Conservation (phyloP, 2,113 vertebrate species). For the Puffinus mauretanicus region DNA sequence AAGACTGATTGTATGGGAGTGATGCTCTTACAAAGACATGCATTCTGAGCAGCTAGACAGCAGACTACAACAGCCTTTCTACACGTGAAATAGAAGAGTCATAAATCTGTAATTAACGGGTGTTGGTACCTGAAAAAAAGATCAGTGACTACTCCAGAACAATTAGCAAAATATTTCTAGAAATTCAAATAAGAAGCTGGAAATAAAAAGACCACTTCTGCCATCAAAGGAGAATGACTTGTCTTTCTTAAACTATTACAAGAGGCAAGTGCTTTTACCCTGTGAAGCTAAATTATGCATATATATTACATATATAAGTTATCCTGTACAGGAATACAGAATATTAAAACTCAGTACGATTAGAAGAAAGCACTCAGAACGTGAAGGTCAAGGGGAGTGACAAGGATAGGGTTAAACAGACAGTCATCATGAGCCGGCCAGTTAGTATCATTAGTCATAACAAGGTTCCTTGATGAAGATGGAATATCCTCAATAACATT, state of each 20-base stretch:
- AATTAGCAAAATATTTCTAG: neutral
- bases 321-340: neutral
- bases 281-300: neutral
- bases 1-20: neutral
- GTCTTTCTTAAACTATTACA: neutral
- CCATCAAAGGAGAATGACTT: neutral
- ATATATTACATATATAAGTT: neutral
- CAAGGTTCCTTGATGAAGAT: neutral
- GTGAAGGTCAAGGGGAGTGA: neutral
- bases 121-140: neutral
- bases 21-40: neutral
- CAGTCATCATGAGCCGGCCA: neutral
- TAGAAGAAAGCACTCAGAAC: neutral
- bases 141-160: neutral
- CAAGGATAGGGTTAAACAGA: neutral
- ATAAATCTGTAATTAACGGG: neutral
- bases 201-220: neutral
- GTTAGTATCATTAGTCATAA: neutral
- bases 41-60: neutral
- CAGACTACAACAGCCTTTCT: neutral
- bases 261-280: neutral
- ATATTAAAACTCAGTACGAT: neutral
- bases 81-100: neutral
- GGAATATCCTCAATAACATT: neutral
- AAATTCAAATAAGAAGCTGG: neutral